A percentile compares a stretch with the other conserved stretches of the same genome.
These are phyloP conservation scores for Cercopithecus neglectus DNA, from an alignment of 2,797 vertebrate species.

Conservation along the genomic window DNA sequence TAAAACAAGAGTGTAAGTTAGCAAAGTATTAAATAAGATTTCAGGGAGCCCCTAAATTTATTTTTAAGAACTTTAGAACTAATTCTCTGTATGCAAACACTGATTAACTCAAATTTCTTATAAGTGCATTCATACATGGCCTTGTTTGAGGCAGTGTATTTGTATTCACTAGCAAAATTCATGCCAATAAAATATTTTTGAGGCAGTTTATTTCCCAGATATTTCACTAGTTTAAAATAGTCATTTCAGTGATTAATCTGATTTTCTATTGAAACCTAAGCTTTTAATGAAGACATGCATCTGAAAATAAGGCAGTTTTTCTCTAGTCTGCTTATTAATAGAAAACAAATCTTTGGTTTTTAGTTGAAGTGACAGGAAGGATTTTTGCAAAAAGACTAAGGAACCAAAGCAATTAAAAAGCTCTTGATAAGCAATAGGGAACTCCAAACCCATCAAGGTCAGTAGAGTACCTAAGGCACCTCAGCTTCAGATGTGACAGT, in stretches of 20 bases:
- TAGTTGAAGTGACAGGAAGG: slow-evolving; percentile 75
- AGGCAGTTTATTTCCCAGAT: slow-evolving; percentile 56
- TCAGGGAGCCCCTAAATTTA: slow-evolving; percentile 52
- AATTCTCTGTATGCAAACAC: slow-evolving; percentile 45
- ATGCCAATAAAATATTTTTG: slow-evolving; percentile 51
- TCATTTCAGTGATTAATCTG: slow-evolving; percentile 50
- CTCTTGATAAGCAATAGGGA: slow-evolving; percentile 75
- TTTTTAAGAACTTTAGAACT: slow-evolving; percentile 57
- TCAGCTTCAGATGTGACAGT: slow-evolving; percentile 76
- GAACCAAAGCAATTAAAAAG: slow-evolving; percentile 68
- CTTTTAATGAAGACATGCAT: slow-evolving; percentile 59
- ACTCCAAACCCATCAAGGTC: slow-evolving; percentile 82
- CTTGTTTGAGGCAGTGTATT: slow-evolving; percentile 58
- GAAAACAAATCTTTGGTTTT: slow-evolving; percentile 86
- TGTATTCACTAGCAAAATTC: slow-evolving; percentile 57
- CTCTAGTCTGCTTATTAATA: slow-evolving; percentile 68
- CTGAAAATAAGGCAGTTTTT: slow-evolving; percentile 73
- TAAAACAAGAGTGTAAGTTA: slow-evolving; percentile 49
- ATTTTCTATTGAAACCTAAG: slow-evolving; percentile 62
- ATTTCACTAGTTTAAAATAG: slow-evolving; percentile 60
- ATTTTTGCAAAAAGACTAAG: slow-evolving; percentile 74
- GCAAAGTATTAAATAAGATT: slow-evolving; percentile 53
- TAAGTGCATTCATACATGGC: slow-evolving; percentile 55
- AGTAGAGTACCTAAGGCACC: slow-evolving; percentile 87
- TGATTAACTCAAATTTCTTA: slow-evolving; percentile 22